These are phyloP conservation scores for Herpetotheres cachinnans DNA, from an alignment of 2,113 vertebrate genomes.

Conservation along the genomic window DNA sequence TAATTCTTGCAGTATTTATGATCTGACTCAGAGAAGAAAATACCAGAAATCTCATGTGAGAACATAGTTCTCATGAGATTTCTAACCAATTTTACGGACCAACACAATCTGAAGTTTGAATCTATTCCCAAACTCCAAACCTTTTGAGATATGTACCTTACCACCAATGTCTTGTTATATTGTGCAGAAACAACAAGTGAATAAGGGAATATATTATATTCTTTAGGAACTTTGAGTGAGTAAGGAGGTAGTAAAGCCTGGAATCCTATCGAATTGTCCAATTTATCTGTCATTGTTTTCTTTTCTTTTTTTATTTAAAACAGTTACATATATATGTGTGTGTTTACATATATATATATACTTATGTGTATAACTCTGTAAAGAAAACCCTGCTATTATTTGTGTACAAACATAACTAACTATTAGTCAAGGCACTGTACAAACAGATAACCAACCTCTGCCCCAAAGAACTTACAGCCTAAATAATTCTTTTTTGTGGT, in stretches of 20 bases:
- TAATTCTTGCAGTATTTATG: slow-evolving; percentile 17
- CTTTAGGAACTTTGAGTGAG: background rate
- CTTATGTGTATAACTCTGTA: background rate
- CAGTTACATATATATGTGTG: background rate
- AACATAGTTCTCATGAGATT: slow-evolving; percentile 11
- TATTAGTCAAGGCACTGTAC: background rate
- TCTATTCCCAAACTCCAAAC: background rate
- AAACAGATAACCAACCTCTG: background rate
- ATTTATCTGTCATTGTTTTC: background rate
- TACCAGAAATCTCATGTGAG: slow-evolving; percentile 21
- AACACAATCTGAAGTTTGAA: slow-evolving; percentile 7
- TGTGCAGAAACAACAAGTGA: background rate
- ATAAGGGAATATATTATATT: background rate
- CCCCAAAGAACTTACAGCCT: background rate
- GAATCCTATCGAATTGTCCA: background rate
- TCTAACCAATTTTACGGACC: slow-evolving; percentile 6
- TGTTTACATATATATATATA: background rate
- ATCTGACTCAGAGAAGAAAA: background rate
- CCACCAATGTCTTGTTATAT: background rate
- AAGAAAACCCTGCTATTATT: background rate
- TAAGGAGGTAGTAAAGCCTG: background rate
- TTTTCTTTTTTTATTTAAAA: background rate
- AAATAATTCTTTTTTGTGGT: background rate
- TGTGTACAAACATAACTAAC: background rate
- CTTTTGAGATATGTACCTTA: background rate